These are phyloP conservation scores for Sepiola atlantica DNA, from an alignment of 2,888 invertebrate species.

Conservation along the genomic window DNA sequence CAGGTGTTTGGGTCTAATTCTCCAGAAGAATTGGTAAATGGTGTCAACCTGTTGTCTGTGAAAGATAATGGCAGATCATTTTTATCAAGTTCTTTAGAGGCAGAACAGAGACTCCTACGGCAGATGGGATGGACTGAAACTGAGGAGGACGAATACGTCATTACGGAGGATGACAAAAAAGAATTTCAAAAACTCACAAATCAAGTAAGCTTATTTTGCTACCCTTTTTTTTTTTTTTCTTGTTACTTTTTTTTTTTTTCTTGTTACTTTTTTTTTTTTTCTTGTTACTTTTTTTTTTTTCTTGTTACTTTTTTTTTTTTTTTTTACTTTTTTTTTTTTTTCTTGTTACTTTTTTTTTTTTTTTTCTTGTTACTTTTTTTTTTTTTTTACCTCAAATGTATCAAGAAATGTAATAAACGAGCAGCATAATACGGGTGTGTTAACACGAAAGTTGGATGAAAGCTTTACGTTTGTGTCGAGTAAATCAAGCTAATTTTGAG, in stretches of 20 bases:
- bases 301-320: too few relatives aligned
- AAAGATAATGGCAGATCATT: conserved; percentile 56
- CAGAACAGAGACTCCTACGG: conserved; percentile 72
- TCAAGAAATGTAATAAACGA: too few relatives aligned
- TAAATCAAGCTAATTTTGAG: too few relatives aligned
- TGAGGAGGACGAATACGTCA: conserved; percentile 73
- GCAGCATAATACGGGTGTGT: too few relatives aligned
- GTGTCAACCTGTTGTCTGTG: conserved; percentile 60
- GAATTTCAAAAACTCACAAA: conserved; percentile 70
- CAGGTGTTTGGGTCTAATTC: conserved; percentile 52
- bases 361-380: too few relatives aligned
- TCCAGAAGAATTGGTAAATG: conserved; percentile 60
- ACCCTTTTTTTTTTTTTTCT: not conserved
- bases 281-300: too few relatives aligned
- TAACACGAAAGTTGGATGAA: too few relatives aligned
- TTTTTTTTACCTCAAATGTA: too few relatives aligned
- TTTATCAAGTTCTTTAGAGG: conserved; percentile 73
- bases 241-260: not conserved
- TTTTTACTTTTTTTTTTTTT: too few relatives aligned
- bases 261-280: too few relatives aligned
- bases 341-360: too few relatives aligned
- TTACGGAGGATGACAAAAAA: conserved; percentile 74
- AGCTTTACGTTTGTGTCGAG: too few relatives aligned
- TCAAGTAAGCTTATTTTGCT: conserved; percentile 54
- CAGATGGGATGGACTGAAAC: conserved; percentile 76